Evolutionary conservation across 30 jellyfish, hydroid and myxozoan species (phyloP).

Genomic region (Turritopsis dohrnii): DNA sequence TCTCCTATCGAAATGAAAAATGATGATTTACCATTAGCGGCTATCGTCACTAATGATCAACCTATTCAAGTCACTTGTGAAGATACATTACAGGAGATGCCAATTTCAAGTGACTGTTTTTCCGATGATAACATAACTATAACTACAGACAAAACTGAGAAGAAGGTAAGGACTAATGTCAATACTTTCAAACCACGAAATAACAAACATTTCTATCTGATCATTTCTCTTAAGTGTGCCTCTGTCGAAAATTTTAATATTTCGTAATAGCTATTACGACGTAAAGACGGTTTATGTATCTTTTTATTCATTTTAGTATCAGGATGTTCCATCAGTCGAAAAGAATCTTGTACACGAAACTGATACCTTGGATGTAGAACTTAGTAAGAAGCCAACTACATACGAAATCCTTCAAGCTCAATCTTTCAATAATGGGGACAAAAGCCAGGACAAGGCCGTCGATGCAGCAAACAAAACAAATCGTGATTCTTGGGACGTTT

Average conservation of each 20-base stretch:
- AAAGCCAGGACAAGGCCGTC: not conserved
- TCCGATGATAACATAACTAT: not conserved
- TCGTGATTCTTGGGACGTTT: conserved; percentile 29
- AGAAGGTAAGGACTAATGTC: too few species aligned
- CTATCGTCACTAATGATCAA: not conserved
- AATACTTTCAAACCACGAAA: too few species aligned
- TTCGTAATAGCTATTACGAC: too few species aligned
- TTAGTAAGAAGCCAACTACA: not conserved
- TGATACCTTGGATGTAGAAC: too few species aligned
- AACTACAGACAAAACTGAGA: not conserved
- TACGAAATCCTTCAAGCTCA: not conserved
- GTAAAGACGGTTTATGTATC: too few species aligned
- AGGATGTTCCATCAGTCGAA: too few species aligned
- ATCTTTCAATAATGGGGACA: not conserved
- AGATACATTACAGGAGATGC: not conserved
- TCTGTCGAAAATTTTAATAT: too few species aligned
- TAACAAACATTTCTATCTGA: too few species aligned
- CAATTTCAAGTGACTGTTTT: not conserved
- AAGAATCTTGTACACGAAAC: too few species aligned
- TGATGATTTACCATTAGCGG: not conserved
- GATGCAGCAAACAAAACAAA: conserved; percentile 1
- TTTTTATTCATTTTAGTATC: too few species aligned
- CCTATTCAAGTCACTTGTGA: not conserved
- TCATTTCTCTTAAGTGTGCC: too few species aligned
- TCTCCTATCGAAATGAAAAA: not conserved